Evolutionary conservation across 2,888 invertebrate species (phyloP), one percentile per base, ranked within the genome.

Genomic region (Mythimna vitellina): DNA sequence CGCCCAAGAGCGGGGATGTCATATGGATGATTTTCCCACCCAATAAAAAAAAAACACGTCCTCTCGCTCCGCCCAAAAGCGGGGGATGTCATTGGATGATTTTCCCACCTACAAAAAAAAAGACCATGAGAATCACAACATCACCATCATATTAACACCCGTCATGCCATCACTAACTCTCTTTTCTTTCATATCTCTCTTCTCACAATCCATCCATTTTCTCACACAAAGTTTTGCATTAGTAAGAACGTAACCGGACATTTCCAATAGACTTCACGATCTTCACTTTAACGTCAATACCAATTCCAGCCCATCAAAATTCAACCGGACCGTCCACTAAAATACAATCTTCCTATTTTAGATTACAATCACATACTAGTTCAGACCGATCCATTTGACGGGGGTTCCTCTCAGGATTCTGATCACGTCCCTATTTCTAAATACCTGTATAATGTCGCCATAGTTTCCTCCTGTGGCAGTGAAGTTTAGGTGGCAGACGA

Each of bases 401-500:
- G 64, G 60, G 86, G 86, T 82, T 56, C 67, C 46, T 54, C 58
- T 79, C 65, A 76, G 49, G 29, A 67, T 78, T 73, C 70, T 35
- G 62, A 75, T 80, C 86, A 86, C 85, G 85, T 86, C 73, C 53
- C 64, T 60, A 73, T 74, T 65, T 82, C 79, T 83, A 86, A 85
- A 82, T 87, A 86, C 86, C 86, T 86, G 86, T 81, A 86, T 86
- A 80, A 86, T 86, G 83, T 86, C 86, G 65, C 86, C 98, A 85
- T 97, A 97, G 88, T 97, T 97, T 49, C 97, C 97, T 69, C 98
- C 98, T 76, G 97, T 97, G 65, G 98, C 98, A 67, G 98, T 98
- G 93, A 98, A 98, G 93, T 98, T 98, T 88, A 98, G 97, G 90
- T 97, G 97, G 93, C 98, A 98, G 85, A 98, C 95, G 93, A 98